Evolutionary conservation across 2,888 invertebrate genomes (phyloP), one percentile per base, ranked within the genome.

Genomic region (Drosophila histrio): DNA sequence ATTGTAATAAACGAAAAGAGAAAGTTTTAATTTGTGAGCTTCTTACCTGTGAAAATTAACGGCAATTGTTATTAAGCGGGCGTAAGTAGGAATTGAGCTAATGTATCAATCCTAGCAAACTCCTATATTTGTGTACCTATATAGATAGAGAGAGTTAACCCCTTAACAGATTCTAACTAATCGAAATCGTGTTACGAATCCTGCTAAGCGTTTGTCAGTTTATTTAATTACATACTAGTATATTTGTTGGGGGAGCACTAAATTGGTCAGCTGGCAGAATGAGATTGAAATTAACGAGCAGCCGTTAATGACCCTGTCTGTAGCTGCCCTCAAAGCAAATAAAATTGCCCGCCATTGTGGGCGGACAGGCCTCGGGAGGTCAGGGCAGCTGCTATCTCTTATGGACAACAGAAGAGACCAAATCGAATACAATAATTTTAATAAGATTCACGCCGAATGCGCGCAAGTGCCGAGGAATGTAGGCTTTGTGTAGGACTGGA

Each of bases 221-320:
- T 77, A 77, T 75, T 77, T 75, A 75, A 72, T 75, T 75, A 75
- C 62, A 49, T 63, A 9, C 28, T n/a, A 46, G 41, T 69, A 65
- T 47, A 36, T 36, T 24, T 38, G 6, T 38, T 11, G 24, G 11
- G 24, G 26, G 6, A n/a, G 47, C 34, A 28, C 47, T 50, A 71
- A 74, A 74, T 60, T 66, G 72, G 61, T 60, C 53, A 57, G 57
- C 47, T 41, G 41, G 38, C 60, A 50, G 64, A 65, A 72, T 38
- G 62, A 63, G 72, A 77, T 77, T 77, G 79, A 80, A 80, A 80
- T 80, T 79, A 80, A 80, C 86, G 83, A 86, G 69, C 79, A 52
- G 60, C 75, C 72, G 79, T 82, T 85, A 80, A 80, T 85, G 86
- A 85, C 50, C 63, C 58, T 64, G 71, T 62, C 59, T 50, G 44